phyloP scores from a whole-genome alignment of 2,888 invertebrate genomes.

The Euclidia mi region DNA sequence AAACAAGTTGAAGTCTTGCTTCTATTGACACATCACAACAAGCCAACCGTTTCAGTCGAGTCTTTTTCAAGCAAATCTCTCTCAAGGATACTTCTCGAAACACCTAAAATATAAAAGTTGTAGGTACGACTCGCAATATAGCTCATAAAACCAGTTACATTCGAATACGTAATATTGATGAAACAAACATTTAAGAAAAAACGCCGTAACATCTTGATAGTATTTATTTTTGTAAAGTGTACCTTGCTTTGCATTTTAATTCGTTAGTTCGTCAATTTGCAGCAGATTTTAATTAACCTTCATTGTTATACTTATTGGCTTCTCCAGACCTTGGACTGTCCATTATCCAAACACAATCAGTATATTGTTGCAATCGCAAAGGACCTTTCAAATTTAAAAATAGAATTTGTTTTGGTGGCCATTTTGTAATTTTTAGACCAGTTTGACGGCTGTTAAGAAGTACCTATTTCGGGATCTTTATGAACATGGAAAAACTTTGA shows the following conservation, averaged over 20 bases:
- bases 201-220: not conserved
- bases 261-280: conserved; percentile 38
- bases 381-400: conserved; percentile 15
- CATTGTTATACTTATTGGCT: conserved; percentile 43
- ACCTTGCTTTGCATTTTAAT: conserved; percentile 37
- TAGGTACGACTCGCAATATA: not conserved
- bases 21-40: no score
- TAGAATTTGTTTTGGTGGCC: not conserved
- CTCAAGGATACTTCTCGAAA: not conserved
- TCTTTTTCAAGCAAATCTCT: no score
- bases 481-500: no score
- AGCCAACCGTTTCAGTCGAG: no score
- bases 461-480: no score
- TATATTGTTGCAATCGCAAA: conserved; percentile 32
- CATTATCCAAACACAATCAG: conserved; percentile 37
- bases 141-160: conserved; percentile 13
- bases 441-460: no score
- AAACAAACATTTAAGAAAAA: conserved; percentile 8
- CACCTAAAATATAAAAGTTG: not conserved
- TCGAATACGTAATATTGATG: conserved; percentile 8
- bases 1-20: no score
- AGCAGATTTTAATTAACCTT: conserved; percentile 47
- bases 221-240: not conserved
- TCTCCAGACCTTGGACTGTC: conserved; percentile 36
- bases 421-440: no score